phyloP scores from a whole-genome alignment of 2,888 invertebrate genomes.

The Ceriagrion tenellum region DNA sequence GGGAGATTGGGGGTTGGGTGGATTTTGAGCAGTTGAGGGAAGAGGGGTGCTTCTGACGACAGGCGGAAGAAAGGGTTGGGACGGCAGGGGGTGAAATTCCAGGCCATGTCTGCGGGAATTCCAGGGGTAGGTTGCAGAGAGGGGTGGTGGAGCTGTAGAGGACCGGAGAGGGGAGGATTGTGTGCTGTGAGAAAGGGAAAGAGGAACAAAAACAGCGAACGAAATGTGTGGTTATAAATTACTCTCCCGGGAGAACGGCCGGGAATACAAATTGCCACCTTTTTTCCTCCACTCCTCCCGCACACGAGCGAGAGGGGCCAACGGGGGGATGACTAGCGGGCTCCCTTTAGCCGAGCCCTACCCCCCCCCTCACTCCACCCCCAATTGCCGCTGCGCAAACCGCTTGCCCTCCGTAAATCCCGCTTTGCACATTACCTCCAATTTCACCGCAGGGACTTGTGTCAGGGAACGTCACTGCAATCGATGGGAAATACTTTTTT shows the following conservation, averaged over 20 bases:
- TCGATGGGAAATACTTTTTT: background rate
- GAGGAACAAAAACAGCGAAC: background rate
- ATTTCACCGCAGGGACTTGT: background rate
- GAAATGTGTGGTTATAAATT: constrained; percentile 57
- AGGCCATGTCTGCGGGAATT: background rate
- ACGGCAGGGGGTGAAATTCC: too few relatives aligned
- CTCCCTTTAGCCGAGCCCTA: too few relatives aligned
- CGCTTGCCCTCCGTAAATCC: background rate
- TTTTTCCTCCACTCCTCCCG: constrained; percentile 7
- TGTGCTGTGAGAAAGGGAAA: too few relatives aligned
- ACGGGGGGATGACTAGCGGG: too few relatives aligned
- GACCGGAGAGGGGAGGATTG: background rate
- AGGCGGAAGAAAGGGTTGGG: background rate
- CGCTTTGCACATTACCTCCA: background rate
- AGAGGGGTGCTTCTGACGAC: background rate
- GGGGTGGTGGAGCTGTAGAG: background rate
- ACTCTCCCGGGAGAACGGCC: constrained; percentile 35
- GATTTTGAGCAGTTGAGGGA: background rate
- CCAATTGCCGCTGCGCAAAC: background rate
- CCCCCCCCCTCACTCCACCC: background rate
- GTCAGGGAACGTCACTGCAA: background rate
- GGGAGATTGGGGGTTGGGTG: background rate
- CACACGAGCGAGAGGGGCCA: constrained; percentile 10
- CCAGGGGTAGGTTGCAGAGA: background rate
- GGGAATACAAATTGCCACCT: constrained; percentile 48